A percentile compares a stretch with the other conserved stretches of the same genome.
Evolutionary conservation across 2,113 vertebrate genomes (phyloP).

Genomic region (Ochotona curzoniae): DNA sequence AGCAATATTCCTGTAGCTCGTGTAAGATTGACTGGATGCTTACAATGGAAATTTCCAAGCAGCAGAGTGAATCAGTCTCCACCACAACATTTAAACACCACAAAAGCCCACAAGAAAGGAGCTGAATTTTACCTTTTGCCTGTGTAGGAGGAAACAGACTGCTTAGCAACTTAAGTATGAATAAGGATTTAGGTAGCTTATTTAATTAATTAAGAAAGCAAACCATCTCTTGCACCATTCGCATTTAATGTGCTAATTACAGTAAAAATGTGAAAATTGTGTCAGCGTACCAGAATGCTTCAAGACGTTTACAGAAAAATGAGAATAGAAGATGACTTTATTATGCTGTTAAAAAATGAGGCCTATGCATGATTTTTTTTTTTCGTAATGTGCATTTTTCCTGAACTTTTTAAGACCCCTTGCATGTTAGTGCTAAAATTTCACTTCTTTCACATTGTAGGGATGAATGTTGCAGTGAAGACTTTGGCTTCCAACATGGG

Average conservation of each 20-base stretch:
- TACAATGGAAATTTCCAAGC: conserved; percentile 37
- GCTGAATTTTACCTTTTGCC: conserved; percentile 40
- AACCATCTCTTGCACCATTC: conserved; percentile 35
- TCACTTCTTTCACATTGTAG: not conserved
- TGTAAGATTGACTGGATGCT: conserved; percentile 29
- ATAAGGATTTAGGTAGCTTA: conserved; percentile 29
- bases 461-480: too few relatives aligned
- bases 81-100: conserved; percentile 58
- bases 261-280: conserved; percentile 21
- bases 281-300: not conserved
- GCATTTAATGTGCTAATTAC: conserved; percentile 50
- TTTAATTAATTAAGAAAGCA: conserved; percentile 40
- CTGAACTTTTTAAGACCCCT: too few relatives aligned
- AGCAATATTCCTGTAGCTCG: not conserved
- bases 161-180: conserved; percentile 59
- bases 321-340: too few relatives aligned
- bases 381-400: too few relatives aligned
- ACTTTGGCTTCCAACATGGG: too few relatives aligned
- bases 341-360: too few relatives aligned
- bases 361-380: too few relatives aligned
- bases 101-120: not conserved
- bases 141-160: not conserved
- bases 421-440: not conserved
- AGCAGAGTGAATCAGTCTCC: not conserved
- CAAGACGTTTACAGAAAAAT: too few relatives aligned